Evolutionary conservation across 2,888 invertebrate genomes (phyloP), one percentile per base, ranked within the genome.

Genomic region (Myopa testacea): DNA sequence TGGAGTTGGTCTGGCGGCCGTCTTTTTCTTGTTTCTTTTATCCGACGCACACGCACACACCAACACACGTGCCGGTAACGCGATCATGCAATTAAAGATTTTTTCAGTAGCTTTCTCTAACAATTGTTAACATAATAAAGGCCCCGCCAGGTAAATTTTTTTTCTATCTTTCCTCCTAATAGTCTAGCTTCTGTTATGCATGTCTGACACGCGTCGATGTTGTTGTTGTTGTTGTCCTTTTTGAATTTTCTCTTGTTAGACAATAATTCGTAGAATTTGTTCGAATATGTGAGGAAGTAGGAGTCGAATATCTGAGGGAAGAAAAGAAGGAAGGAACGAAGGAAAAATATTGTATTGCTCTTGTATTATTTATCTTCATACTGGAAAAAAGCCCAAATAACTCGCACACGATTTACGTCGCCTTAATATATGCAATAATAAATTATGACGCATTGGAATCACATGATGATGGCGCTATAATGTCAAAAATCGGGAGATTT

Each of bases 401-500:
- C 16, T 19, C 65, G 37, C 65, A 8, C 55, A 55, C n/a, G n/a
- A 14, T 55, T 38, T 65, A 14, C 38, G 38, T 38, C 38, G 38
- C 65, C 65, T 14, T 14, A 65, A 65, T 65, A 38, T 65, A 65
- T 65, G 37, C 65, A 38, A 65, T 12, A 65, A 65, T 65, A 65
- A 65, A 38, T 65, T 38, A 65, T 65, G 38, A 38, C 4, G 65
- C 65, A 65, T 38, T 37, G 65, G 34, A 65, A 62, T 38, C 65
- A 65, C 65, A 34, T 38, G 37, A 34, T 16, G 37, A 2, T n/a
- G 65, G 38, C 38, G 65, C 65, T 65, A 65, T 5, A 65, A 65
- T 38, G 12, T 5, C n/a, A 38, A 65, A 55, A 50, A 50, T 50
- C 10, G 10, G 14, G 14, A 1, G 14, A 10, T 50, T 50, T 3